These are phyloP conservation scores for Trichopria drosophilae DNA, from an alignment of 2,888 invertebrate genomes.

Conservation along the genomic window DNA sequence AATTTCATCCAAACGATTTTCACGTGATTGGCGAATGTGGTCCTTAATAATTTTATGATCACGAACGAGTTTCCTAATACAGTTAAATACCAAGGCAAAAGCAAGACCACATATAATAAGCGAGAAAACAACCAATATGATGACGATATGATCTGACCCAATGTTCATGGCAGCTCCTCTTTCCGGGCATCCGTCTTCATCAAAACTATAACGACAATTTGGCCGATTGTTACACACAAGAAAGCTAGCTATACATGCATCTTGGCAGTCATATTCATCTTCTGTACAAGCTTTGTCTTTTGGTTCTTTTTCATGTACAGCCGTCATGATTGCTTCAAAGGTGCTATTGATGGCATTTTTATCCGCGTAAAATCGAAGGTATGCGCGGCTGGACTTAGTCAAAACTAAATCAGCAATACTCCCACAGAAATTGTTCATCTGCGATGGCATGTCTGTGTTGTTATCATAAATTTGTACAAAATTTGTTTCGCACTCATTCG, in stretches of 20 bases:
- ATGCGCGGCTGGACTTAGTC: slow-evolving; percentile 70
- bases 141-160: slow-evolving; percentile 75
- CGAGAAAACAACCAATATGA: slow-evolving; percentile 85
- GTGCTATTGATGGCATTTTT: slow-evolving; percentile 65
- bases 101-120: slow-evolving; percentile 86
- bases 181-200: too few relatives aligned
- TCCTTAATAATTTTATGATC: slow-evolving; percentile 86
- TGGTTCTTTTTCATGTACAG: slow-evolving; percentile 66
- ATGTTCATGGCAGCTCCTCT: slow-evolving; percentile 45
- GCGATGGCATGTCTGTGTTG: slow-evolving; percentile 56
- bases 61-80: slow-evolving; percentile 80
- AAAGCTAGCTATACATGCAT: slow-evolving; percentile 74
- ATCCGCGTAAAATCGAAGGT: slow-evolving; percentile 74
- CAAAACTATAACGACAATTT: slow-evolving; percentile 83
- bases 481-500: slow-evolving; percentile 78
- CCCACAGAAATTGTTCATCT: slow-evolving; percentile 78
- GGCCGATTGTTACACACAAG: slow-evolving; percentile 74
- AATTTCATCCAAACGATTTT: slow-evolving; percentile 74
- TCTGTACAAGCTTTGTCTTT: slow-evolving; percentile 60
- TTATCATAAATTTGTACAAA: slow-evolving; percentile 71
- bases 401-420: slow-evolving; percentile 79
- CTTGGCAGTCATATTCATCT: slow-evolving; percentile 82
- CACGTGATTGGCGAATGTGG: slow-evolving; percentile 77
- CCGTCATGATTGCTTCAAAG: slow-evolving; percentile 76
- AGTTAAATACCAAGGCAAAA: slow-evolving; percentile 85